Base-by-base conservation (phyloP, 2,888 invertebrate species). In the Orthosia cruda region DNA sequence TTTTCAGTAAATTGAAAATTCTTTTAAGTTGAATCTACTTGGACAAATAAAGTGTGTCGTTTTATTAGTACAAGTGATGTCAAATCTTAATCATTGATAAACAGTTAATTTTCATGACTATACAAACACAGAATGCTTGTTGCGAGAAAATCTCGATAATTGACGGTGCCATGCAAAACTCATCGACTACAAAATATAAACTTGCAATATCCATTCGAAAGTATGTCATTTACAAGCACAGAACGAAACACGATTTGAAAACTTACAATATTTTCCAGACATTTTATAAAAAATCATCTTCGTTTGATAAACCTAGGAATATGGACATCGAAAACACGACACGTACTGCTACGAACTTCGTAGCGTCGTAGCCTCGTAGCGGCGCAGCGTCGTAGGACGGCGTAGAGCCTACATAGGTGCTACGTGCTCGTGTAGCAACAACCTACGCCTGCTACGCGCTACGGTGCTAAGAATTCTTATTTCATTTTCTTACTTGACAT, bases 361-460 rank as follows among this genome's bases (percentile, higher is more conserved):
- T 80, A 80, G 77, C 81, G 11, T n/a, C 75, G 75, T 74, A 74
- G 83, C 68, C 5, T 64, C 68, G 76, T 80, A 80, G 76, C 81
- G 4, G 12, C 83, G 81, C 82, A 54, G 75, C 71, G 12, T 52
- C 74, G 81, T 81, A 80, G 75, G 80, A 63, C 61, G 74, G 68
- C 75, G 80, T 82, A 75, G 72, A 80, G 80, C 80, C 82, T 84
- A 82, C 73, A 73, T 68, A 81, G 64, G 59, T 45, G 80, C 84
- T 84, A 84, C 84, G 84, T 81, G 83, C 72, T 20, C 66, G 74
- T 73, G 85, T 57, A 69, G 73, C 59, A 67, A 77, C 63, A 86
- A 77, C 72, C 80, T 82, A 82, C 82, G 80, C 75, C 71, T 76
- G 77, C 84, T 84, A 84, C 77, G 71, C 47, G 76, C 82, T 82